Conservation (phyloP, 2,797 vertebrate species). For the Macropus fuliginosus region DNA sequence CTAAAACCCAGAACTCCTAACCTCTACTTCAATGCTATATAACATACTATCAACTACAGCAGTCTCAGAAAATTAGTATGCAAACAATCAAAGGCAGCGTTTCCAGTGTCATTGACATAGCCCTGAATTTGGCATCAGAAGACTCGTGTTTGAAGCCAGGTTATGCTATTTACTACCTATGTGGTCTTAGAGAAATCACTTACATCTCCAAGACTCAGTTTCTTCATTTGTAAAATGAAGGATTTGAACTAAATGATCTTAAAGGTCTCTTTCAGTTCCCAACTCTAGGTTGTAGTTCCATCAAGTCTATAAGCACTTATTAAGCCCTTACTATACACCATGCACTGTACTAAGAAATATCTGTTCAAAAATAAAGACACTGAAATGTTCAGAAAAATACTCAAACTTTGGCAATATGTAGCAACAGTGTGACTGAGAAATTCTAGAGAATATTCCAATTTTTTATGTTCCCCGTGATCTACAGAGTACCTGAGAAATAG, state of each 20-base stretch:
- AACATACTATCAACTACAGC: not conserved
- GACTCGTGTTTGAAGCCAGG: not conserved
- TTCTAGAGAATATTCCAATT: not conserved
- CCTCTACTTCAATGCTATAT: not conserved
- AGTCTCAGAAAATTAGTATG: not conserved
- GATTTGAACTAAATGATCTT: not conserved
- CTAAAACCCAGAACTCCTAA: not conserved
- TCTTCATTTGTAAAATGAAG: not conserved
- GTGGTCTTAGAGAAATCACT: not conserved
- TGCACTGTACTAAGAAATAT: not conserved
- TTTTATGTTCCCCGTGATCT: not conserved
- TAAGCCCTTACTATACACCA: not conserved
- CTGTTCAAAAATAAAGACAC: not conserved
- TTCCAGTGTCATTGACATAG: not conserved
- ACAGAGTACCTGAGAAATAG: not conserved
- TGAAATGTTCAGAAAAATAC: constrained; percentile 4
- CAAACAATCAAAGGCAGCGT: not conserved
- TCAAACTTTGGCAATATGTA: not conserved
- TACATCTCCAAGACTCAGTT: not conserved
- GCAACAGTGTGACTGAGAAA: not conserved
- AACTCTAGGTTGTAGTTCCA: not conserved
- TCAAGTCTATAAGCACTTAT: not conserved
- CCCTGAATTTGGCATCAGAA: not conserved
- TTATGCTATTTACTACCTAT: not conserved
- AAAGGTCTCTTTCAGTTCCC: not conserved